A percentile compares a stretch with the other conserved stretches of the same genome.
Conservation (phyloP, 1,140 invertebrate species). For the Camponotus floridanus region DNA sequence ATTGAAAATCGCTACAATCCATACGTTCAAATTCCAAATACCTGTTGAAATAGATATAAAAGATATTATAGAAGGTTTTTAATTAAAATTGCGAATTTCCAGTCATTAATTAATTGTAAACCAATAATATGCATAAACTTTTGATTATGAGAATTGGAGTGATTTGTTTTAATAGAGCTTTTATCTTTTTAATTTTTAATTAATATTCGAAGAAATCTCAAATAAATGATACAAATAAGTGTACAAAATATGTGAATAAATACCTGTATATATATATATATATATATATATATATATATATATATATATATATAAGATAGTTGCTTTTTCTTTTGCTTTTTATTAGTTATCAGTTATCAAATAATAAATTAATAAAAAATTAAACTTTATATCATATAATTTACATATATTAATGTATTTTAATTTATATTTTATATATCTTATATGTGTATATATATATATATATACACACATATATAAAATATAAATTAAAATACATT, state of each 20-base stretch:
- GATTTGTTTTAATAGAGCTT: background rate
- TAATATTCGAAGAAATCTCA: background rate
- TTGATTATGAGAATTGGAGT: background rate
- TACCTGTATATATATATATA: background rate
- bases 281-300: background rate
- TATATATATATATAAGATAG: slow-evolving; percentile 13
- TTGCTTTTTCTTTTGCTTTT: too few relatives aligned
- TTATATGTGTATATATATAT: background rate
- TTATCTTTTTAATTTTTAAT: background rate
- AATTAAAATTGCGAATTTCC: slow-evolving; percentile 55
- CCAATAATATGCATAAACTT: slow-evolving; percentile 54
- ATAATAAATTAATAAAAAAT: too few relatives aligned
- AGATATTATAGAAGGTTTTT: slow-evolving; percentile 37
- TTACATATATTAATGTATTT: too few relatives aligned
- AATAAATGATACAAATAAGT: background rate
- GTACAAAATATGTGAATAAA: background rate
- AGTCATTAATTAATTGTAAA: slow-evolving; percentile 66
- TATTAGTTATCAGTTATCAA: too few relatives aligned
- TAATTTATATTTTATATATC: too few relatives aligned
- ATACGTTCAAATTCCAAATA: slow-evolving; percentile 34
- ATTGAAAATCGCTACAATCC: slow-evolving; percentile 34
- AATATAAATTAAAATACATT: slow-evolving; percentile 3
- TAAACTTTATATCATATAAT: too few relatives aligned
- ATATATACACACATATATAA: too few relatives aligned
- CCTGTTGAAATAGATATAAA: slow-evolving; percentile 50